These are phyloP conservation scores for Halcyon senegalensis DNA, from an alignment of 2,113 vertebrate genomes.

Conservation along the genomic window DNA sequence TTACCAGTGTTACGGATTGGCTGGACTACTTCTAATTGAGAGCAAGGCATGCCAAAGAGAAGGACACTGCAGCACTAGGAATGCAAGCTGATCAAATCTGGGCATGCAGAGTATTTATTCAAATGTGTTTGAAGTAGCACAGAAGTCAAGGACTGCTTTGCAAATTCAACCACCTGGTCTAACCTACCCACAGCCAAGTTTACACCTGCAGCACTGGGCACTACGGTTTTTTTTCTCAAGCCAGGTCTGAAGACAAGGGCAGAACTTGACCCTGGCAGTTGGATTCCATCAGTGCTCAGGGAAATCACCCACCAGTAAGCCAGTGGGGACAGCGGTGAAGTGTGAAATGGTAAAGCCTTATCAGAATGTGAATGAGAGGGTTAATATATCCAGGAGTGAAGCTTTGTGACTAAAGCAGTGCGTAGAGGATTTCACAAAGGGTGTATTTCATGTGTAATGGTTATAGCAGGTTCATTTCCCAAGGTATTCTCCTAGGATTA, in stretches of 20 bases:
- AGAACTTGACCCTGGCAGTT: neutral
- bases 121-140: slow-evolving; percentile 3
- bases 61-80: slow-evolving; percentile 42
- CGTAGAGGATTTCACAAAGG: neutral
- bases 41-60: neutral
- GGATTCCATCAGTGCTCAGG: neutral
- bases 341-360: neutral
- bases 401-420: neutral
- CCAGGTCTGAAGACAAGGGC: neutral
- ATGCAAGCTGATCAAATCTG: slow-evolving; percentile 1
- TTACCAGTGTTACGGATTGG: neutral
- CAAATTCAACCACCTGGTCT: slow-evolving; percentile 33
- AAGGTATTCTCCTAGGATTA: neutral
- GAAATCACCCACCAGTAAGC: neutral
- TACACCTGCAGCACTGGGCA: neutral
- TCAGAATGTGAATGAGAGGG: neutral
- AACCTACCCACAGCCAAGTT: neutral
- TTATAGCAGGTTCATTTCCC: neutral
- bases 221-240: neutral
- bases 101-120: slow-evolving; percentile 25
- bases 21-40: neutral
- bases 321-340: neutral
- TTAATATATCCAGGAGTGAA: neutral
- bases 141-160: slow-evolving; percentile 21
- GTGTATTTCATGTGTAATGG: neutral